These are phyloP conservation scores for Urocolius indicus DNA, from an alignment of 2,113 vertebrate genomes.

Conservation along the genomic window DNA sequence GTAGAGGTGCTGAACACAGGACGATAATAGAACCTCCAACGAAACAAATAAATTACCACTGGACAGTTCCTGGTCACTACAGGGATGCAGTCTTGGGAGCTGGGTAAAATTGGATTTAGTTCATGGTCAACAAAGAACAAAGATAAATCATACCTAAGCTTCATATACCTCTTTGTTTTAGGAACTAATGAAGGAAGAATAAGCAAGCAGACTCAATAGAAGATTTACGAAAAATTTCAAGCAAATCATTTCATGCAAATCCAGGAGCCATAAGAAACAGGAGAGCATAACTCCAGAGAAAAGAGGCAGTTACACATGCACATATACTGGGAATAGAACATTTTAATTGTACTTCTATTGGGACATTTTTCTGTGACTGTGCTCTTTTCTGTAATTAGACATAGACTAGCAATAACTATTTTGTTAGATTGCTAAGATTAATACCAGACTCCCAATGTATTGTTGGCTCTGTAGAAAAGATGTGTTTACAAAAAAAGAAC, in stretches of 20 bases:
- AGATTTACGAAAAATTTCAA: neutral
- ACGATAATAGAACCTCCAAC: neutral
- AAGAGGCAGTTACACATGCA: neutral
- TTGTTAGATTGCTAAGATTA: neutral
- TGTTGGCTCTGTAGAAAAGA: neutral
- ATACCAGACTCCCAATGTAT: neutral
- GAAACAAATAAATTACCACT: neutral
- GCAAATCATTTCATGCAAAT: neutral
- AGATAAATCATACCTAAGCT: neutral
- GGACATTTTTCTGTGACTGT: neutral
- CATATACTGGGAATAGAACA: neutral
- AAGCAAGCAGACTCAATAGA: neutral
- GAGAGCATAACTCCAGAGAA: neutral
- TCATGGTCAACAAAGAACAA: neutral
- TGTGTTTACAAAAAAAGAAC: neutral
- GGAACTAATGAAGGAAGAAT: neutral
- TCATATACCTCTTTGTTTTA: neutral
- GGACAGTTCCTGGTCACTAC: neutral
- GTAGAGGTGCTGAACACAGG: neutral
- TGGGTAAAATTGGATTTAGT: neutral
- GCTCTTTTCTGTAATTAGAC: neutral
- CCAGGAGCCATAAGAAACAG: neutral
- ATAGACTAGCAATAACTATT: neutral
- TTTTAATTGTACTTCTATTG: neutral
- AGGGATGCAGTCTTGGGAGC: neutral